Evolutionary conservation across 2,797 vertebrate species (phyloP), one percentile per base, ranked within the genome.

Genomic region (Sternarchorhynchus goeldii): DNA sequence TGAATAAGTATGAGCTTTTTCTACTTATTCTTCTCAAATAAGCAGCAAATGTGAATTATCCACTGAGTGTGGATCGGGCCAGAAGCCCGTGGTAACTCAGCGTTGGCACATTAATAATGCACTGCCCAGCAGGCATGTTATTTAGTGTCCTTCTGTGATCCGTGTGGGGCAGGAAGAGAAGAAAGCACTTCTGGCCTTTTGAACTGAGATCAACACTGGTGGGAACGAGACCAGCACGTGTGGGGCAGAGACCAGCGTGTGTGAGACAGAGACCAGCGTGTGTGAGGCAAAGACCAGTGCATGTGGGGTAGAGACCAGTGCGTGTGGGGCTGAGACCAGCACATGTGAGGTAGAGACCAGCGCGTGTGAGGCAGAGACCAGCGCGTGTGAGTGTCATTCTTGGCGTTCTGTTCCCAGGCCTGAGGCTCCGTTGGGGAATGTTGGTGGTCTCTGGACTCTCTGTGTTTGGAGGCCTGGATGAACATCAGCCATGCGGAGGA

Each of bases 101-200:
- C 64, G 21, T 63, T 73, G 77, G 67, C 62, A 81, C 74, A 83
- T 85, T 82, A 85, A 85, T 85, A 83, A 85, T 85, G 84, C 75
- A 85, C 80, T 59, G 76, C 75, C 82, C 77, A 80, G 80, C 75
- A 82, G 84, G 80, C 75, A 76, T 85, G 82, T 77, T 75, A 82
- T 85, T 85, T 82, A 82, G 63, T 57, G 39, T 69, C 72, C 70
- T 81, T 80, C 78, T 72, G 66, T 83, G 82, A 81, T 81, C 77
- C 79, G 75, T 73, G 76, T 77, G 34, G 82, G 77, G 66, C 29
- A 41, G 79, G 75, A 4, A 0, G 64, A 74, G 80, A 83, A 80
- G 75, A 85, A 83, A 82, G 77, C 39, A 64, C 39, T 66, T 10
- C 32, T 83, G 75, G 80, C 75, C 78, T 83, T 83, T 82, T 83